These are phyloP conservation scores for Mormyrus lacerda DNA, from an alignment of 2,113 vertebrate genomes.

Conservation along the genomic window DNA sequence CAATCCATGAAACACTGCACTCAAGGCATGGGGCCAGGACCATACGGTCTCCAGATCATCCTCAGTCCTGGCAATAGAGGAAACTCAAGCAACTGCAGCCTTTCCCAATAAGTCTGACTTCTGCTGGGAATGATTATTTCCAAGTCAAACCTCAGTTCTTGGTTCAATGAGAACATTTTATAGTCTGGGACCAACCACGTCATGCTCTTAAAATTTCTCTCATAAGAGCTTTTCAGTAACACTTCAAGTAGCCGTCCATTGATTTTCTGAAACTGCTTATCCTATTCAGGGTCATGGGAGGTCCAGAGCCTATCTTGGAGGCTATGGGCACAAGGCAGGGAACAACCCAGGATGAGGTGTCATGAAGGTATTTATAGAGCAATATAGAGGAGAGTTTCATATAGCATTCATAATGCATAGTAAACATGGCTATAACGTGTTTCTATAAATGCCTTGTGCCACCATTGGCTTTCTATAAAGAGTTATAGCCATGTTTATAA, in stretches of 20 bases:
- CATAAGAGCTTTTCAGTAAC: not conserved
- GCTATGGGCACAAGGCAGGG: too few species aligned
- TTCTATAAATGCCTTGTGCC: not conserved
- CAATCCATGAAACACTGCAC: not conserved
- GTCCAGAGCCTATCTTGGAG: too few species aligned
- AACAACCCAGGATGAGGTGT: too few species aligned
- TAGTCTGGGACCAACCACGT: not conserved
- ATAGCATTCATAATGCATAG: not conserved
- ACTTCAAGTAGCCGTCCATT: not conserved
- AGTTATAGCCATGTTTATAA: not conserved
- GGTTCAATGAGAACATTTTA: not conserved
- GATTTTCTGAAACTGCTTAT: too few species aligned
- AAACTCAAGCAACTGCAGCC: not conserved
- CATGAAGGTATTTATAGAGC: not conserved
- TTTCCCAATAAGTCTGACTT: not conserved
- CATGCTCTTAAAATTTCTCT: not conserved
- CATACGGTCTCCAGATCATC: not conserved
- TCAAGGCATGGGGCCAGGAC: not conserved
- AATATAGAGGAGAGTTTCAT: not conserved
- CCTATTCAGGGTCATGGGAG: too few species aligned
- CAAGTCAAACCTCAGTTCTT: not conserved
- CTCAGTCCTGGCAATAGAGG: not conserved
- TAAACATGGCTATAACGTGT: not conserved
- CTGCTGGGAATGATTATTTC: not conserved
- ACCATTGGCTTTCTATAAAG: not conserved